These are phyloP conservation scores for Drosophila yakuba DNA, from an alignment of 1,140 invertebrate species.

Conservation along the genomic window DNA sequence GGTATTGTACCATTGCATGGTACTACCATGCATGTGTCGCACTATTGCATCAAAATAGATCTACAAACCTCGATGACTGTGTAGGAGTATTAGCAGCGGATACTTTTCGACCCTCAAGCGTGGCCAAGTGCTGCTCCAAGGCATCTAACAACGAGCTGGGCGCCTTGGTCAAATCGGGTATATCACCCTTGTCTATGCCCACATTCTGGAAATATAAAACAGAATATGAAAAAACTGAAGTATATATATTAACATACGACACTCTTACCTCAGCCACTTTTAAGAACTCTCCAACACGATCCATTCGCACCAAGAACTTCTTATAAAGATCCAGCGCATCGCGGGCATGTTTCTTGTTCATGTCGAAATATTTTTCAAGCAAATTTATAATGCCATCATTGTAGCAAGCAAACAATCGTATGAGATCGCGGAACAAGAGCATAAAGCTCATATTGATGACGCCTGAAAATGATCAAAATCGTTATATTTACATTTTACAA, in stretches of 20 bases:
- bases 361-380: slow-evolving; percentile 99
- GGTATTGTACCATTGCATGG: too few species aligned
- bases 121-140: slow-evolving; percentile 96
- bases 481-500: background rate
- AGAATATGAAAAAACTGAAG: background rate
- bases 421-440: slow-evolving; percentile 99
- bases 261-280: slow-evolving; percentile 95
- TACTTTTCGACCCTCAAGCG: slow-evolving; percentile 96
- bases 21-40: too few species aligned
- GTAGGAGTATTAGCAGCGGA: slow-evolving; percentile 94
- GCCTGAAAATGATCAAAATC: slow-evolving; percentile 44
- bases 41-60: background rate
- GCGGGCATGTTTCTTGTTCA: slow-evolving; percentile 99
- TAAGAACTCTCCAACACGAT: slow-evolving; percentile 98
- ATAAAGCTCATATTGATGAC: slow-evolving; percentile 99
- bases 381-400: slow-evolving; percentile 99
- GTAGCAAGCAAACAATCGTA: slow-evolving; percentile 99
- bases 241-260: too few species aligned
- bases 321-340: slow-evolving; percentile 99
- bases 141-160: slow-evolving; percentile 99
- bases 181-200: slow-evolving; percentile 99
- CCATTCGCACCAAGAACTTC: slow-evolving; percentile 99
- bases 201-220: slow-evolving; percentile 89
- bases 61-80: slow-evolving; percentile 90
- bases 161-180: slow-evolving; percentile 99